phyloP scores from a whole-genome alignment of 2,113 vertebrate species.

The Cathartes aura region DNA sequence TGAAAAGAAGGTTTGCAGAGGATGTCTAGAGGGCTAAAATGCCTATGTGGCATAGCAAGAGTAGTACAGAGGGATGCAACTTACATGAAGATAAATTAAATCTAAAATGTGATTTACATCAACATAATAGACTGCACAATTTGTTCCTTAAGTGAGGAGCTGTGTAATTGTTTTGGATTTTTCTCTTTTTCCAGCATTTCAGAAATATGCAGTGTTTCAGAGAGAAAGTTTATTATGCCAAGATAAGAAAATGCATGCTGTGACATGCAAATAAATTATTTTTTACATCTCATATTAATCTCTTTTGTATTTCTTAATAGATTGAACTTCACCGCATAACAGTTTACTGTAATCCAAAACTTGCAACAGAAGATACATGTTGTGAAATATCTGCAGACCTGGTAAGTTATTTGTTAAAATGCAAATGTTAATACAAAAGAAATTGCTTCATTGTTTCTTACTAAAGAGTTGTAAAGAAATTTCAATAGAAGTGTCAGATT shows the following conservation, averaged over 20 bases:
- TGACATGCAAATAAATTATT: neutral
- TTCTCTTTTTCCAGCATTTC: neutral
- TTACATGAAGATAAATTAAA: neutral
- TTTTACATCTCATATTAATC: neutral
- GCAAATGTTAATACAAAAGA: neutral
- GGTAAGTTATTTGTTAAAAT: slow-evolving; percentile 77
- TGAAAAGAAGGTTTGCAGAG: neutral
- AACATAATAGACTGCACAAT: neutral
- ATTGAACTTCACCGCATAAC: slow-evolving; percentile 90
- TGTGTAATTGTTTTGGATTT: neutral
- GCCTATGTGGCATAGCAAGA: neutral
- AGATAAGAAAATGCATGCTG: neutral
- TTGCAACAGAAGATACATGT: slow-evolving; percentile 85
- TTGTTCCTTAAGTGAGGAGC: neutral
- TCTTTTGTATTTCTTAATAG: slow-evolving; percentile 74
- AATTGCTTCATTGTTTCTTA: neutral
- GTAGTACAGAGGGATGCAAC: neutral
- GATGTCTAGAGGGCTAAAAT: neutral
- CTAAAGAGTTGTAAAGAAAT: neutral
- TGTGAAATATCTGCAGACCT: slow-evolving; percentile 84
- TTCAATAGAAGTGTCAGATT: neutral
- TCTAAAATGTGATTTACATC: neutral
- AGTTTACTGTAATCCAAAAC: slow-evolving; percentile 88
- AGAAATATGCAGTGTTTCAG: neutral
- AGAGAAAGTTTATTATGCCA: neutral